These are phyloP conservation scores for Trichacis sp. DNA, from an alignment of 2,888 invertebrate genomes.

Conservation along the genomic window DNA sequence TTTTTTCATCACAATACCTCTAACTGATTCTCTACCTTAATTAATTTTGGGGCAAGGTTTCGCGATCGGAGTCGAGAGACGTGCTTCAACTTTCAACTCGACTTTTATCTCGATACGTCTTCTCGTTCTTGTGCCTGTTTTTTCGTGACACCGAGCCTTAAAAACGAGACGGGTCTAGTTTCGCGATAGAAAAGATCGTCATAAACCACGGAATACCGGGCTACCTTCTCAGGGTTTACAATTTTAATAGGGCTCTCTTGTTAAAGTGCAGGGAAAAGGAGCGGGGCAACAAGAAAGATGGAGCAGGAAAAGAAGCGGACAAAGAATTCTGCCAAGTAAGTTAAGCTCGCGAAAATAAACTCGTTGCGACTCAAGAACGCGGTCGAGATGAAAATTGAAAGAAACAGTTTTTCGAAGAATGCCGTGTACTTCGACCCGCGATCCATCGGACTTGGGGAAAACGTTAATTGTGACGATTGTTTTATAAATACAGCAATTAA, in stretches of 20 bases:
- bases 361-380: slow-evolving; percentile 30
- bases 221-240: slow-evolving; percentile 14
- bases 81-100: not conserved
- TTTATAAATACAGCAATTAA: slow-evolving; percentile 1
- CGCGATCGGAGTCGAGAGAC: not conserved
- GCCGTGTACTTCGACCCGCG: slow-evolving; percentile 21
- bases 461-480: slow-evolving; percentile 12
- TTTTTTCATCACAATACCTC: too few species aligned
- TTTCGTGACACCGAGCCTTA: too few species aligned
- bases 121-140: too few species aligned
- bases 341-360: slow-evolving; percentile 37
- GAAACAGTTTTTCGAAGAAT: slow-evolving; percentile 34
- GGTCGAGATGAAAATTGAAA: slow-evolving; percentile 32
- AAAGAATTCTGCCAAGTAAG: slow-evolving; percentile 32
- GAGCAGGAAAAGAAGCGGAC: slow-evolving; percentile 12
- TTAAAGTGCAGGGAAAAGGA: slow-evolving; percentile 19
- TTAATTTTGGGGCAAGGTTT: too few species aligned
- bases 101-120: not conserved
- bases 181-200: slow-evolving; percentile 14
- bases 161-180: too few species aligned
- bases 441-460: slow-evolving; percentile 2
- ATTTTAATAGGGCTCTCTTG: slow-evolving; percentile 32
- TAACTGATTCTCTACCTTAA: too few species aligned
- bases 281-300: not conserved
- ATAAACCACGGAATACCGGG: slow-evolving; percentile 21